phyloP scores from a whole-genome alignment of 1,140 invertebrate genomes.

The Cyrtorhinus lividipennis region DNA sequence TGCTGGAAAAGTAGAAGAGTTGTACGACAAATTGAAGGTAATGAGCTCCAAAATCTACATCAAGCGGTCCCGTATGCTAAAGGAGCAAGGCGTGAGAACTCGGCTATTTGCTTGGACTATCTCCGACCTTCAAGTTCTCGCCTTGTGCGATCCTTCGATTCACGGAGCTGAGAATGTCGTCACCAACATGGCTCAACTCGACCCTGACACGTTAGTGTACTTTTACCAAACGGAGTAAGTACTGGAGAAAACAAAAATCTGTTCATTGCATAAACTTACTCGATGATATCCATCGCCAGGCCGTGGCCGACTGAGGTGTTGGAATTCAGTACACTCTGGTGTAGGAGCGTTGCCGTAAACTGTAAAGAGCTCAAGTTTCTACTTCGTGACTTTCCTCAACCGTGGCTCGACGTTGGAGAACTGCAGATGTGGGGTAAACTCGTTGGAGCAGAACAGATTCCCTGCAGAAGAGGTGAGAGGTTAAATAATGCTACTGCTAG shows the following conservation, averaged over 20 bases:
- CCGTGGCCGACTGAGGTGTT: constrained; percentile 83
- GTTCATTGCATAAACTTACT: no score
- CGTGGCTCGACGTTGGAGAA: constrained; percentile 65
- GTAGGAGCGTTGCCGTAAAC: constrained; percentile 62
- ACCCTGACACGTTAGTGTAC: constrained; percentile 47
- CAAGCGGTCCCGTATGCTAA: constrained; percentile 71
- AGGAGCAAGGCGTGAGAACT: constrained; percentile 50
- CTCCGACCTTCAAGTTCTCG: constrained; percentile 62
- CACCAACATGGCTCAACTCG: constrained; percentile 58
- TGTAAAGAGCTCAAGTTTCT: constrained; percentile 74
- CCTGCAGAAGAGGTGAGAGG: constrained; percentile 52
- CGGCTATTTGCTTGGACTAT: constrained; percentile 68
- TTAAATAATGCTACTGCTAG: no score
- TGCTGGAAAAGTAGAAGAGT: constrained; percentile 72
- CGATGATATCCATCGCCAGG: constrained; percentile 30
- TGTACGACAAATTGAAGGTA: constrained; percentile 68
- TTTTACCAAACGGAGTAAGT: not conserved
- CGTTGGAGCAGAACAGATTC: constrained; percentile 75
- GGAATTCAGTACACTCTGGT: constrained; percentile 88
- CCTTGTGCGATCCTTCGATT: constrained; percentile 70
- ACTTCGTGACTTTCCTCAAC: constrained; percentile 91
- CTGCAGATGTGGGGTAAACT: constrained; percentile 79
- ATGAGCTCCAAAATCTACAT: constrained; percentile 93
- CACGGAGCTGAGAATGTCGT: constrained; percentile 68
- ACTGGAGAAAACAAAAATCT: not conserved